Base-by-base conservation (phyloP, 1,140 invertebrate genomes). In the Psilanteris sp. region DNA sequence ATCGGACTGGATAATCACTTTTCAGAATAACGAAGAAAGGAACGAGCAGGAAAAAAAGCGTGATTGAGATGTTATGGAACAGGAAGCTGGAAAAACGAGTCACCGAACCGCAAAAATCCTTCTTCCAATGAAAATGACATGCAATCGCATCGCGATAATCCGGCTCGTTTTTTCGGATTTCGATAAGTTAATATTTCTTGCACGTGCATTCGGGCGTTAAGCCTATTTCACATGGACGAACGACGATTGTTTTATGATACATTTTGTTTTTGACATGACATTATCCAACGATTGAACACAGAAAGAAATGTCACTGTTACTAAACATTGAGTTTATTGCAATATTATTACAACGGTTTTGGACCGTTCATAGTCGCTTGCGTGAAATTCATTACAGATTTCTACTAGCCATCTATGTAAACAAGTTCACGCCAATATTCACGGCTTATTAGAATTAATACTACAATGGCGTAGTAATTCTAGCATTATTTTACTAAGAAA, bases 101-200 rank as follows among this genome's bases (percentile, higher is more conserved):
- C 64, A 75, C 4, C 50, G 72, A 64, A 68, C 55, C 57, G 72
- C 50, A 50, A 68, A 75, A 75, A 68, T 61, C 18, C 52, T 57
- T 59, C 52, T 59, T 61, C 61, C 46, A 67, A 74, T 61, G 54
- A 66, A 67, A 75, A 61, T 55, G 71, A 67, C 55, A 62, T 62
- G 71, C 71, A 75, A 68, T 75, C 54, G 52, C 37, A 66, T 73
- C 50, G 50, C 43, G 59, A 31, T 73, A 73, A 73, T 73, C 55
- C 68, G 50, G 31, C 46, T 44, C 22, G 50, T 71, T 71, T 61
- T 71, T 61, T 44, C 44, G 46, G 41, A 43, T 46, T 46, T 43
- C 46, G 34, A 54, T 55, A 46, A 57, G 61, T 26, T 55, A 59
- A 73, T 66, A 41, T 54, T 73, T 73, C 48, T 52, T 64, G 32